Evolutionary conservation across 1,140 invertebrate genomes (phyloP).

Genomic region (Calephelis nemesis): DNA sequence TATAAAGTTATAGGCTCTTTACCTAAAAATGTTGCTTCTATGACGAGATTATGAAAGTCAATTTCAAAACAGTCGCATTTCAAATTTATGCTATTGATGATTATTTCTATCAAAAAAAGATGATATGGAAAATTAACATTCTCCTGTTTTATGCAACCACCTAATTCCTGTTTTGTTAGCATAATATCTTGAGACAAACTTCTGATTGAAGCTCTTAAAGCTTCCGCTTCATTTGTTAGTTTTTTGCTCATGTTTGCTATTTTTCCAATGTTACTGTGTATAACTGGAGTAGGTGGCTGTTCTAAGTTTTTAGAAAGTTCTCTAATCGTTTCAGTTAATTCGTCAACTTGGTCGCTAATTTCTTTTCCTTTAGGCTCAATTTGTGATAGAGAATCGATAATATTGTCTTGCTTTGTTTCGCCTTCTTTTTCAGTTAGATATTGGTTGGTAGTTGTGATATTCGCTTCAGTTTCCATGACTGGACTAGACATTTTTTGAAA

Average conservation of each 20-base stretch:
- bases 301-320: conserved; percentile 36
- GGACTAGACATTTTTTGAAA: conserved; percentile 17
- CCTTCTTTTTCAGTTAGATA: conserved; percentile 2
- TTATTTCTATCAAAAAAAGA: conserved; percentile 65
- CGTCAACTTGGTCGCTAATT: conserved; percentile 42
- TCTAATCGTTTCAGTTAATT: conserved; percentile 35
- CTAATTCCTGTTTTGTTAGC: conserved; percentile 53
- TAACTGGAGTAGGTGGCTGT: conserved; percentile 31
- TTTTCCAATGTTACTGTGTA: conserved; percentile 60
- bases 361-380: conserved; percentile 41
- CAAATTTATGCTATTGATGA: conserved; percentile 71
- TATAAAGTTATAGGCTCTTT: conserved; percentile 65
- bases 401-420: conserved; percentile 30
- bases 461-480: not conserved
- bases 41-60: conserved; percentile 62
- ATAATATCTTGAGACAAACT: conserved; percentile 55
- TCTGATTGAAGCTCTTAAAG: conserved; percentile 59
- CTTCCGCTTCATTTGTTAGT: conserved; percentile 62
- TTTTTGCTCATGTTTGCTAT: conserved; percentile 63
- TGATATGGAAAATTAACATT: conserved; percentile 67
- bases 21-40: conserved; percentile 58
- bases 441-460: not conserved
- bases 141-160: conserved; percentile 32
- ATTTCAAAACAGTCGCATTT: conserved; percentile 72
- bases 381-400: conserved; percentile 22